These are phyloP conservation scores for Conchocele bisecta DNA, from an alignment of 2,888 invertebrate genomes.

Conservation along the genomic window DNA sequence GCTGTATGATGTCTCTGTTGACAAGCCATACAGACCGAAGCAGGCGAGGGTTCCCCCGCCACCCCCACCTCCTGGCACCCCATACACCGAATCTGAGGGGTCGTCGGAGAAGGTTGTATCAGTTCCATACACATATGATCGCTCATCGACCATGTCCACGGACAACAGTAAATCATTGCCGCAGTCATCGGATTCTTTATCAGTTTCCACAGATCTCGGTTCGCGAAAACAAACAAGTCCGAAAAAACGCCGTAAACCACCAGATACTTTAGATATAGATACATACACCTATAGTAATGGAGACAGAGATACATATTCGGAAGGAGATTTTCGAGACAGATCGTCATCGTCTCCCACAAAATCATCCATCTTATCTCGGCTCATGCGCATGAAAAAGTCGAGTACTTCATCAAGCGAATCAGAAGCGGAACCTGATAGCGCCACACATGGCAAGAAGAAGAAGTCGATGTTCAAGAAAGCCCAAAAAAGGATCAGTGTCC, in stretches of 20 bases:
- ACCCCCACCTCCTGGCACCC: slow-evolving; percentile 54
- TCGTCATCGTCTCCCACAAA: background rate
- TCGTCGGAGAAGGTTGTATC: slow-evolving; percentile 13
- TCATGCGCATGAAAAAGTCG: slow-evolving; percentile 8
- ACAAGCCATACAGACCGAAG: slow-evolving; percentile 4
- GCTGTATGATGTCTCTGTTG: slow-evolving; percentile 1
- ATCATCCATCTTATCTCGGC: background rate
- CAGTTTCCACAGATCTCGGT: too few relatives aligned
- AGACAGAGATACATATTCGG: background rate
- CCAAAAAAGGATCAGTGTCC: slow-evolving; percentile 62
- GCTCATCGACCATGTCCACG: background rate
- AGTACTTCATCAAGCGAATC: slow-evolving; percentile 32
- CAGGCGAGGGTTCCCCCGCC: slow-evolving; percentile 26
- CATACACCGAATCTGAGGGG: slow-evolving; percentile 39
- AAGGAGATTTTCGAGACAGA: background rate
- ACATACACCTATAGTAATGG: background rate
- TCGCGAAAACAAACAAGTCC: too few relatives aligned
- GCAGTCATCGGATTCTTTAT: background rate
- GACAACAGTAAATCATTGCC: background rate
- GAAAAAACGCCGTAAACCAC: too few relatives aligned
- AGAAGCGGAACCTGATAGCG: slow-evolving; percentile 5
- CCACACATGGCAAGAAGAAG: slow-evolving; percentile 60
- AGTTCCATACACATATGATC: background rate
- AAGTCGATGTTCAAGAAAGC: slow-evolving; percentile 71
- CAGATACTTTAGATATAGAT: background rate